Evolutionary conservation across 2,888 invertebrate genomes (phyloP), one percentile per base, ranked within the genome.

Genomic region (Sinotaia quadrata): DNA sequence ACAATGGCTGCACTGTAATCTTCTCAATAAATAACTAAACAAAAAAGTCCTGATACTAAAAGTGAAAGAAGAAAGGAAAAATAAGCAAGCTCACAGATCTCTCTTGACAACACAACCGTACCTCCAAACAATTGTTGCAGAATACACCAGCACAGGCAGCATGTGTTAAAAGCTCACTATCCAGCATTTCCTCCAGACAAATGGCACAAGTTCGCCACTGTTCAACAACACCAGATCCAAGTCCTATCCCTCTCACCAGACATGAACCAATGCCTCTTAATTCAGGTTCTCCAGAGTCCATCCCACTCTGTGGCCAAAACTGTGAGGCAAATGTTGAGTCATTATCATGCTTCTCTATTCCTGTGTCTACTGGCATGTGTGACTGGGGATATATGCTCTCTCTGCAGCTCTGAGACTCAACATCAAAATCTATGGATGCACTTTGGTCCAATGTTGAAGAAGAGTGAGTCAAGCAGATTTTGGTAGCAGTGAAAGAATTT

Each of bases 81-180:
- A n/a, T n/a, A n/a, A n/a, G n/a, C n/a, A n/a, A n/a, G n/a, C n/a
- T n/a, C n/a, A n/a, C n/a, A n/a, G n/a, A n/a, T n/a, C n/a, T n/a
- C n/a, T n/a, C n/a, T n/a, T n/a, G n/a, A n/a, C n/a, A n/a, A n/a
- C n/a, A n/a, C n/a, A n/a, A n/a, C n/a, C 78, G 87, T 84, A 91
- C 91, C 89, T 91, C 90, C 54, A 92, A 89, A 79, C 92, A 92
- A 49, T 87, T 84, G 71, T 90, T 89, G 84, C 92, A 92, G 34
- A 92, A 88, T 24, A 89, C 89, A 76, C 91, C 92, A 57, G 88
- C 89, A 78, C 91, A 91, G n/a, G 88, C 88, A 21, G 87, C 87
- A 81, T 92, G 92, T 33, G 89, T 89, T 76, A 90, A 89, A 63
- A 92, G 85, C 68, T 91, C 90, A 31, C 87, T 87, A 71, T 87